Conservation (phyloP, 2,113 vertebrate species). For the Xenotilapia longispinis region DNA sequence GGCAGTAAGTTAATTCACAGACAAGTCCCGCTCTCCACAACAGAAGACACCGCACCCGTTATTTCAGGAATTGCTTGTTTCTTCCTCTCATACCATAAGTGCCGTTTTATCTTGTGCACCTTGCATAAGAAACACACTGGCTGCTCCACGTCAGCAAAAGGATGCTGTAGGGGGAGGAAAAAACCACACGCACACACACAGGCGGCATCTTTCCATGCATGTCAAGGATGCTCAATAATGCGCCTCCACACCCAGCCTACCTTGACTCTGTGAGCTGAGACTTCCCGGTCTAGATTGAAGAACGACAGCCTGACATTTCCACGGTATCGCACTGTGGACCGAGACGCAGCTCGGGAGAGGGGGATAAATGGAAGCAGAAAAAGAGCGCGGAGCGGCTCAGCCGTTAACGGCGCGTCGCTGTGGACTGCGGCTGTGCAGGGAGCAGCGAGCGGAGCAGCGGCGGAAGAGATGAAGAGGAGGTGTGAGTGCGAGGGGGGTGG, state of each 20-base stretch:
- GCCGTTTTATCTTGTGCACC: constrained; percentile 5
- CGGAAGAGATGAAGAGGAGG: constrained; percentile 2
- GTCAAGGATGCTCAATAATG: not conserved
- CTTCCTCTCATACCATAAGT: not conserved
- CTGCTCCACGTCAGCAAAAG: constrained; percentile 42
- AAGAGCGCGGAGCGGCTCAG: constrained; percentile 37
- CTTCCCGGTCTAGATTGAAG: constrained; percentile 53
- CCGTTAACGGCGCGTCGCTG: constrained; percentile 51
- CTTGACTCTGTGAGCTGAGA: constrained; percentile 63
- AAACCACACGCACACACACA: not conserved
- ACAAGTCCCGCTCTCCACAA: not conserved
- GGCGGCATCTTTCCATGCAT: not conserved
- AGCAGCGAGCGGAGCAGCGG: constrained; percentile 23
- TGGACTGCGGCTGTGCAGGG: constrained; percentile 68
- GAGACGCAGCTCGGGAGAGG: constrained; percentile 17
- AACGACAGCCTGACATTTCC: constrained; percentile 35
- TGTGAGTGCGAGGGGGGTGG: not conserved
- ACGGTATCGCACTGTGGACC: not conserved
- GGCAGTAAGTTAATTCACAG: not conserved
- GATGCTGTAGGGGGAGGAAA: not conserved
- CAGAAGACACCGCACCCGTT: constrained; percentile 25
- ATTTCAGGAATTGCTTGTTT: not conserved
- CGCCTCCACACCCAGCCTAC: constrained; percentile 39
- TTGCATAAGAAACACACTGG: not conserved
- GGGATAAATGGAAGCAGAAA: not conserved